Conservation (phyloP, 2,113 vertebrate species). For the Chascanopsetta lugubris region DNA sequence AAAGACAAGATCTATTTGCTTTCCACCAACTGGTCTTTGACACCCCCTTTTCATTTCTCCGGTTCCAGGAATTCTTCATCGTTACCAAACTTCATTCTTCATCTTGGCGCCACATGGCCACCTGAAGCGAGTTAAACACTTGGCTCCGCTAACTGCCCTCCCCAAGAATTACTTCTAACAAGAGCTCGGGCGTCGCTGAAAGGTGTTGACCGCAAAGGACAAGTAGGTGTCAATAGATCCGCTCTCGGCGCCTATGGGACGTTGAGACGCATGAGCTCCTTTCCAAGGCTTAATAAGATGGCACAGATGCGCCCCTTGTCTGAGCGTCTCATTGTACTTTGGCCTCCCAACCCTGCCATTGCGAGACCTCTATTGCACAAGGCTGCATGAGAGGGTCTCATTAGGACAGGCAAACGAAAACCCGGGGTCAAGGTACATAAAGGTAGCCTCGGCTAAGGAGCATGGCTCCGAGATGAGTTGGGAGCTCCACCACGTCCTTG, state of each 20-base stretch:
- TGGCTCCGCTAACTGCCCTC: slow-evolving; percentile 68
- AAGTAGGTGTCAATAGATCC: slow-evolving; percentile 84
- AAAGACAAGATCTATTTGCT: slow-evolving; percentile 45
- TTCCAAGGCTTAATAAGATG: slow-evolving; percentile 79
- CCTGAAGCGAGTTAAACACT: slow-evolving; percentile 76
- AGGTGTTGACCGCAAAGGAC: slow-evolving; percentile 79
- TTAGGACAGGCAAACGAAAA: slow-evolving; percentile 96
- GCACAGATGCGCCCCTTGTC: slow-evolving; percentile 83
- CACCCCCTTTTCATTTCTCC: slow-evolving; percentile 57
- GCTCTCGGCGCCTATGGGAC: slow-evolving; percentile 67
- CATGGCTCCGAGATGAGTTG: slow-evolving; percentile 90
- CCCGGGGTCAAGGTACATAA: slow-evolving; percentile 99
- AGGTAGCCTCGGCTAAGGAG: slow-evolving; percentile 91
- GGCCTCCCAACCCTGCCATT: slow-evolving; percentile 76
- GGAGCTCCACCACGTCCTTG: slow-evolving; percentile 81
- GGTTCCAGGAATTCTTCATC: slow-evolving; percentile 60
- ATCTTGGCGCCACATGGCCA: slow-evolving; percentile 32
- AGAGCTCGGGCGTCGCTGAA: slow-evolving; percentile 73
- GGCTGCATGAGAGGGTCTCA: slow-evolving; percentile 86
- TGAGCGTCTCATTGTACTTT: slow-evolving; percentile 82
- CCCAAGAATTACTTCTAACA: slow-evolving; percentile 71
- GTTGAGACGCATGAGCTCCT: slow-evolving; percentile 78
- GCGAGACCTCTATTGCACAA: slow-evolving; percentile 72
- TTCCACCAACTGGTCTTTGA: slow-evolving; percentile 55
- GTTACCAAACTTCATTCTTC: slow-evolving; percentile 44